phyloP scores from a whole-genome alignment of 2,113 vertebrate species.

The Serinus canaria region DNA sequence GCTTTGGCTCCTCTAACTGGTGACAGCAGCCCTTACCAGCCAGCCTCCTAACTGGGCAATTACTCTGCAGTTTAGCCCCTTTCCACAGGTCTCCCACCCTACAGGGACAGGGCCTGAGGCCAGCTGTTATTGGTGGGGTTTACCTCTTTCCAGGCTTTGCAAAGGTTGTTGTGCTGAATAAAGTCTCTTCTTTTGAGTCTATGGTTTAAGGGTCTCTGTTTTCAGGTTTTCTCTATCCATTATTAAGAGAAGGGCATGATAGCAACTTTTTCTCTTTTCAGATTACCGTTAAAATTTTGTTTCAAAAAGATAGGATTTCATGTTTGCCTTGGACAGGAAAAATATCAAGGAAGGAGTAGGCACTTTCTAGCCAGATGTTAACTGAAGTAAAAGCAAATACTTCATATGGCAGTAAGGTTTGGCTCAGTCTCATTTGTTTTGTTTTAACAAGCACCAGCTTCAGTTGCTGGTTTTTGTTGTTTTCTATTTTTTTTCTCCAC shows the following conservation, averaged over 20 bases:
- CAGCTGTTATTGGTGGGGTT: not conserved
- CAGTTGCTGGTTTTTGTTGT: not conserved
- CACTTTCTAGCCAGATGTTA: not conserved
- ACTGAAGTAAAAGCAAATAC: not conserved
- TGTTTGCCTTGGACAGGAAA: constrained; percentile 7
- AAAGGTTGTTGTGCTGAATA: not conserved
- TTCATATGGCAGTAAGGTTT: not conserved
- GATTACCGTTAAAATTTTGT: not conserved
- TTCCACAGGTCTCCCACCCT: not conserved
- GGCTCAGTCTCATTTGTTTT: not conserved
- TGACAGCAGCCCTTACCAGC: not conserved
- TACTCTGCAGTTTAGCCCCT: not conserved
- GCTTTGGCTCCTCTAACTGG: not conserved
- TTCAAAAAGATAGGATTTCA: not conserved
- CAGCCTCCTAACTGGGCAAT: not conserved
- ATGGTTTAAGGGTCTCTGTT: not conserved
- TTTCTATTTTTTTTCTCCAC: not conserved
- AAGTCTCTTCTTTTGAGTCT: not conserved
- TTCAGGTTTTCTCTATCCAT: not conserved
- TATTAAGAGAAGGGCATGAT: not conserved
- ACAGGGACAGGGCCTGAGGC: not conserved
- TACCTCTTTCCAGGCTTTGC: not conserved
- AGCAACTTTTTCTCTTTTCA: not conserved
- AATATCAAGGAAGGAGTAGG: not conserved
- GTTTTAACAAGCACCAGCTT: not conserved